Evolutionary conservation across 1,140 invertebrate genomes (phyloP).

Genomic region (Brachionus manjavacas): DNA sequence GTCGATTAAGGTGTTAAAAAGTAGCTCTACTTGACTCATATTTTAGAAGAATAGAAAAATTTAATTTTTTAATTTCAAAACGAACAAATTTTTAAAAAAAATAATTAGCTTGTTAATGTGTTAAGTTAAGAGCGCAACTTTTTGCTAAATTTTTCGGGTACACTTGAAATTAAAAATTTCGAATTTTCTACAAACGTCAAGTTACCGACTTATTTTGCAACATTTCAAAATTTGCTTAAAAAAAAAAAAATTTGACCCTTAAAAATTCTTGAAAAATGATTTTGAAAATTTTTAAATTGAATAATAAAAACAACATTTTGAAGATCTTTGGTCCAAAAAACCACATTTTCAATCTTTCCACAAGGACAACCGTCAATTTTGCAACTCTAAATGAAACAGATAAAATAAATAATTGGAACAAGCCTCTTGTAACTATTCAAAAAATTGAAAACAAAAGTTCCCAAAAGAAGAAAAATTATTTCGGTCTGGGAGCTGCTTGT

Average conservation of each 20-base stretch:
- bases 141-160: neutral
- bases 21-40: conserved; percentile 12
- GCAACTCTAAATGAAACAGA: neutral
- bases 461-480: neutral
- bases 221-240: neutral
- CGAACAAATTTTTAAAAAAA: neutral
- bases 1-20: neutral
- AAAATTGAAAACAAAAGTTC: neutral
- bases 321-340: neutral
- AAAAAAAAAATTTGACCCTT: neutral
- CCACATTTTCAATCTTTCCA: neutral
- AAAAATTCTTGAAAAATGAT: neutral
- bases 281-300: neutral
- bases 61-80: conserved; percentile 31
- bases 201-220: neutral
- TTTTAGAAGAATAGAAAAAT: neutral
- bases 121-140: conserved; percentile 8
- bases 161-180: neutral
- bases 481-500: neutral
- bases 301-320: neutral
- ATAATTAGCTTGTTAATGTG: neutral
- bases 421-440: neutral
- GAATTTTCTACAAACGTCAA: neutral
- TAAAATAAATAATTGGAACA: neutral
- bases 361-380: neutral